Evolutionary conservation across 1,140 invertebrate genomes (phyloP).

Genomic region (Drosophila yakuba): DNA sequence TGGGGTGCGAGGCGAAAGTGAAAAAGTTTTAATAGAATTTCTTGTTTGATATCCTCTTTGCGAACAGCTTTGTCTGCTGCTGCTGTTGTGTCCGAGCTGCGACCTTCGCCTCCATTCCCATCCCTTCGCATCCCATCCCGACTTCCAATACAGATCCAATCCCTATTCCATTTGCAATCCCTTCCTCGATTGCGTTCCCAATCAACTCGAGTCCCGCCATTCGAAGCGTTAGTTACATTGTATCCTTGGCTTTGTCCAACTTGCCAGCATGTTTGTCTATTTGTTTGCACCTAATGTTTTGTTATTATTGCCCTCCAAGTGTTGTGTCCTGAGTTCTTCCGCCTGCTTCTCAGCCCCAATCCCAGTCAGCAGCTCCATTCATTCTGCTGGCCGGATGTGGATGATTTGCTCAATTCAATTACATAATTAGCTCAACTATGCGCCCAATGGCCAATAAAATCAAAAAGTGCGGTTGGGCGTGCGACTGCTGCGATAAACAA

Average conservation of each 20-base stretch:
- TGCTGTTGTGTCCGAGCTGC: not conserved
- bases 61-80: constrained; percentile 32
- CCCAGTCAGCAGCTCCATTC: not conserved
- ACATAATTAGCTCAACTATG: constrained; percentile 62
- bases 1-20: constrained; percentile 52
- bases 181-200: constrained; percentile 26
- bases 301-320: constrained; percentile 45
- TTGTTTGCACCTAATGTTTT: constrained; percentile 59
- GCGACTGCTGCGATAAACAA: not conserved
- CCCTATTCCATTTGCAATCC: not conserved
- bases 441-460: constrained; percentile 26
- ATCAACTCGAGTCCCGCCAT: constrained; percentile 36
- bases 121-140: not conserved
- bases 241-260: constrained; percentile 34
- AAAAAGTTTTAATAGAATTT: constrained; percentile 81
- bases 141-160: not conserved
- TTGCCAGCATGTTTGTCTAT: constrained; percentile 41
- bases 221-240: constrained; percentile 51
- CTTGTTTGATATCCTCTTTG: constrained; percentile 48
- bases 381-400: not conserved
- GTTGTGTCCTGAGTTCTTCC: constrained; percentile 5
- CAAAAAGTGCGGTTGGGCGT: not conserved
- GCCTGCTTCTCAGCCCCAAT: too few species aligned
- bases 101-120: too few species aligned
- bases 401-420: constrained; percentile 43